Evolutionary conservation across 2,113 vertebrate species (phyloP).

Genomic region (Takifugu flavidus): DNA sequence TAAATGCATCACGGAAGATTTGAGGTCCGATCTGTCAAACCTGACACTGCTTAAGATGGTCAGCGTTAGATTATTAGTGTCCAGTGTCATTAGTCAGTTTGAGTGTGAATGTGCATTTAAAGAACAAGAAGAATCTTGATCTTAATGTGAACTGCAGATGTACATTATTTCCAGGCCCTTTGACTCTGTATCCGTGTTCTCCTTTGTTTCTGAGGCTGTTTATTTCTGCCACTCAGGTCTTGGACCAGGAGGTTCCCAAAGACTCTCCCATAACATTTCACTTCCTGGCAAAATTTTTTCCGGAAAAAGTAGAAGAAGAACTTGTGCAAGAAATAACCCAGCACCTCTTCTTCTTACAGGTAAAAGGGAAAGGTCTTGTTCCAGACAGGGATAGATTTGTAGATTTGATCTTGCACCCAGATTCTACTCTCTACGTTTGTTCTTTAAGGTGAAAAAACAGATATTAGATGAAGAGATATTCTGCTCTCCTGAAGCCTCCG

Average conservation of each 20-base stretch:
- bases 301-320: slow-evolving; percentile 92
- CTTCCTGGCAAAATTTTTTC: slow-evolving; percentile 92
- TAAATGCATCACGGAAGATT: too few relatives aligned
- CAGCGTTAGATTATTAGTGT: too few relatives aligned
- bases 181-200: neutral
- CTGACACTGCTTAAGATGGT: too few relatives aligned
- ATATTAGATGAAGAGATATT: slow-evolving; percentile 93
- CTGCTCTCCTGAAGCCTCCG: slow-evolving; percentile 90
- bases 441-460: slow-evolving; percentile 87
- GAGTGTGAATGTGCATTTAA: too few relatives aligned
- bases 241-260: slow-evolving; percentile 92
- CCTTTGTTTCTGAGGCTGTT: neutral
- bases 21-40: too few relatives aligned
- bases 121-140: too few relatives aligned
- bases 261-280: slow-evolving; percentile 89
- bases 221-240: slow-evolving; percentile 70
- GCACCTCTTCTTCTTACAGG: slow-evolving; percentile 95
- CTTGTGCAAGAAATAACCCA: slow-evolving; percentile 93
- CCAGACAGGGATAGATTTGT: neutral
- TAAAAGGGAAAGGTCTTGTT: slow-evolving; percentile 33
- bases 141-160: too few relatives aligned
- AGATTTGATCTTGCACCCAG: neutral
- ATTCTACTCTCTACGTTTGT: neutral
- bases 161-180: too few relatives aligned
- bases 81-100: too few relatives aligned